Base-by-base conservation (phyloP, 1,140 invertebrate species). In the Heliconius nattereri region DNA sequence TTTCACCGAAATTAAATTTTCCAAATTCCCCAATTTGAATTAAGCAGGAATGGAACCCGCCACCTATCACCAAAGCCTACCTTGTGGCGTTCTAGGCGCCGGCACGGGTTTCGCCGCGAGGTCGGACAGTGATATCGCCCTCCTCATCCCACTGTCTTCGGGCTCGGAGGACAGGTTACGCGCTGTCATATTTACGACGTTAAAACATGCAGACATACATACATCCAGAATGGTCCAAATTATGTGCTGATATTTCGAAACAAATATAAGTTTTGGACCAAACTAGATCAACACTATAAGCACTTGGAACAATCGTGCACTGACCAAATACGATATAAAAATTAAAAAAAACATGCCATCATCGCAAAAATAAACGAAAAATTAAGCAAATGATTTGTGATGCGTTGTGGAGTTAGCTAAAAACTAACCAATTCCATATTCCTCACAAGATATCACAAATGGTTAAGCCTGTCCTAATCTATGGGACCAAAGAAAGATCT, bases 71-170 rank as follows among this genome's bases (percentile, higher is more conserved):
- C 76, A 45, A 32, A 78, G 88, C 87, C 80, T 84, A 94, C 93
- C 94, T 94, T 91, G 89, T 73, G 92, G 84, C 84, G 91, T 94
- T 89, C 95, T 90, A 26, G 91, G 94, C 85, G 94, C 90, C 72
- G 93, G 93, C 82, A 91, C 91, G 79, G 95, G 94, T 88, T 95
- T 91, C 85, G 95, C 88, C 82, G 95, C 90, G 88, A 95, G 84
- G 89, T 94, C 92, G 9, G 94, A 95, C 7, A 95, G 90, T 0
- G 94, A 95, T 81, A 94, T 94, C 66, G 92, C 94, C 78, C 94
- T 89, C 83, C 94, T 80, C 94, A 94, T 92, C 77, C 92, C 90
- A 81, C 87, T 82, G 80, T 94, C 92, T 82, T 92, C 92, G 23
- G 83, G 86, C 79, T 90, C 91, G 32, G 88, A 86, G 77, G 90